Base-by-base conservation (phyloP, 2,888 invertebrate species). In the Drosophila macrothrix region DNA sequence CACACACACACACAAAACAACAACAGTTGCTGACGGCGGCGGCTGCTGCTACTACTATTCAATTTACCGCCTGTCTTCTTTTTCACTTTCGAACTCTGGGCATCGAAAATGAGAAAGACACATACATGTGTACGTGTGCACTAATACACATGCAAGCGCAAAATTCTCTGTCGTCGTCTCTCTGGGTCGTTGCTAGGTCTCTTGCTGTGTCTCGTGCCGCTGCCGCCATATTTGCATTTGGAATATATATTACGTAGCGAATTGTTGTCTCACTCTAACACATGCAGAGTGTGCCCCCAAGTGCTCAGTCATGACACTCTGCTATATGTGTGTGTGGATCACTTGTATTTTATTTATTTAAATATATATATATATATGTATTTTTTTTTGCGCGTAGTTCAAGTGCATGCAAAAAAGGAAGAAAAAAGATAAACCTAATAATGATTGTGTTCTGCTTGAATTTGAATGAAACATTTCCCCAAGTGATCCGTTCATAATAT, bases 181-280 rank as follows among this genome's bases (percentile, higher is more conserved):
- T 58, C 60, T 69, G 58, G 63, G 52, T 62, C 60, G 64, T 59
- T 81, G 50, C 50, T 63, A 41, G 29, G 35, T 59, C 25, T 46
- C 39, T 60, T 61, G 61, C 35, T 56, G 60, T 73, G 84, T 88
- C 75, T 80, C 82, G 88, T 83, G 87, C 76, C 73, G 72, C 78
- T 83, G 88, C 89, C 85, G 85, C 85, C 85, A 85, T 85, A 90
- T 85, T 85, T 85, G 90, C 85, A 85, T 84, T 84, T 88, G 67
- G 83, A 70, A 79, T 82, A 82, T 76, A 81, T 83, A 77, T 84
- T 88, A 86, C 90, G 88, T 90, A 74, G 81, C 65, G 55, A 67
- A 73, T 61, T 73, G 85, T 88, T 80, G 71, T 85, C 85, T 61
- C 83, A 19, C 73, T 85, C 78, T 80, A 56, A 46, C 84, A 52